Percentiles rank a stretch among this genome's conserved stretches.
Evolutionary conservation across 1,140 invertebrate genomes (phyloP).

Genomic region (Zaprionus ghesquierei): DNA sequence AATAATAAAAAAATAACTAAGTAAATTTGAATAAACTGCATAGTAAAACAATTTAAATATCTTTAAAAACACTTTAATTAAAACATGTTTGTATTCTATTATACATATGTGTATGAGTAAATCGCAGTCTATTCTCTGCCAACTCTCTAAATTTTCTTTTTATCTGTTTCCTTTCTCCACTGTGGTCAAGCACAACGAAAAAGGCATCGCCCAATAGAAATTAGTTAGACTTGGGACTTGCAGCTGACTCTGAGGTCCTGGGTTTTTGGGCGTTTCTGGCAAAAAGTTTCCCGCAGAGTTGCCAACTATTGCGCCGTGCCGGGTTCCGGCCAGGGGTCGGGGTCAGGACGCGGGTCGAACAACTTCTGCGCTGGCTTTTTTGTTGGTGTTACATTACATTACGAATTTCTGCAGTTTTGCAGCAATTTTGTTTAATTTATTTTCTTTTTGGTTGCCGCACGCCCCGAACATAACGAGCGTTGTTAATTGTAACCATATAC

Average conservation of each 20-base stretch:
- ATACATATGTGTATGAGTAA: no score
- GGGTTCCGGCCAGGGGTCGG: background rate
- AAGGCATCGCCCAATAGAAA: slow-evolving; percentile 28
- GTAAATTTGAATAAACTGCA: no score
- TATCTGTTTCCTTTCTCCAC: background rate
- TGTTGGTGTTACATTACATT: slow-evolving; percentile 70
- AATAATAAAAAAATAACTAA: background rate
- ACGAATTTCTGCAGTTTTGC: slow-evolving; percentile 64
- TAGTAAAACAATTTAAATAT: no score
- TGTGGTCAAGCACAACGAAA: slow-evolving; percentile 14
- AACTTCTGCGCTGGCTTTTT: slow-evolving; percentile 7
- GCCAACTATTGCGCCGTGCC: background rate
- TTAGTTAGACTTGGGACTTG: slow-evolving; percentile 18
- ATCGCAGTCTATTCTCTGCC: background rate
- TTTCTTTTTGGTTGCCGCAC: slow-evolving; percentile 54
- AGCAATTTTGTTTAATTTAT: slow-evolving; percentile 76
- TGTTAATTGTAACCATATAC: slow-evolving; percentile 69
- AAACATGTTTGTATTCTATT: no score
- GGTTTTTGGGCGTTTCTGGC: background rate
- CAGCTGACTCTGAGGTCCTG: background rate
- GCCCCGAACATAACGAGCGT: slow-evolving; percentile 72
- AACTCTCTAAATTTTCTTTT: background rate
- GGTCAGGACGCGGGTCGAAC: background rate
- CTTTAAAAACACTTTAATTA: no score
- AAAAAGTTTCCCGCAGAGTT: slow-evolving; percentile 10